phyloP scores from a whole-genome alignment of 2,888 invertebrate species.

The Scelioninae gen. 1 region DNA sequence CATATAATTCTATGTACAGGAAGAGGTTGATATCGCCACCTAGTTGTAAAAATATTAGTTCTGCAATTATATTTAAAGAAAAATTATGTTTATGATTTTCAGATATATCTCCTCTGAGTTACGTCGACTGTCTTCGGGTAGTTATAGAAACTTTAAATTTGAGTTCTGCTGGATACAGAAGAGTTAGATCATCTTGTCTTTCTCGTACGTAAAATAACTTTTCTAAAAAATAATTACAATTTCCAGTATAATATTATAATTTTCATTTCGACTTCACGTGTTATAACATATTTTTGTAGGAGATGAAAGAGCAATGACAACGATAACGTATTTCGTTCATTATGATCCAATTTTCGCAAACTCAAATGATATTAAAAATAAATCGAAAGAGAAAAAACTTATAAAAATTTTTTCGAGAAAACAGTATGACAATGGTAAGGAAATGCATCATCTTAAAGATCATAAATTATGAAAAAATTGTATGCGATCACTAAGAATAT shows the following conservation, averaged over 20 bases:
- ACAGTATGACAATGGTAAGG: constrained; percentile 82
- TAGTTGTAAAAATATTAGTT: no score
- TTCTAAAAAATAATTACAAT: no score
- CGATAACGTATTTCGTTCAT: constrained; percentile 84
- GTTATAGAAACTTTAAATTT: constrained; percentile 83
- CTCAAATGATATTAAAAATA: constrained; percentile 79
- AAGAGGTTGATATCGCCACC: no score
- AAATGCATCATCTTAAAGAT: no score
- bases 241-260: no score
- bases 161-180: constrained; percentile 84
- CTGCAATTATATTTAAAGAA: no score
- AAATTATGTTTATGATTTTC: constrained; percentile 18
- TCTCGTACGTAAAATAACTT: no score
- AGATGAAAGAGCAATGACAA: constrained; percentile 74
- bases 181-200: constrained; percentile 79
- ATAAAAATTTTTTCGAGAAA: constrained; percentile 83
- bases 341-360: constrained; percentile 83
- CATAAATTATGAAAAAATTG: no score
- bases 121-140: constrained; percentile 84
- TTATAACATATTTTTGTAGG: constrained; percentile 71
- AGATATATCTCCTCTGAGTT: constrained; percentile 73
- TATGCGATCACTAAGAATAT: no score
- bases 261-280: no score
- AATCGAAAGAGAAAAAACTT: constrained; percentile 80
- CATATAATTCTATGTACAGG: no score